A percentile compares a stretch with the other conserved stretches of the same genome.
phyloP scores from a whole-genome alignment of 2,797 vertebrate species.

The Gymnopithys bicolor region DNA sequence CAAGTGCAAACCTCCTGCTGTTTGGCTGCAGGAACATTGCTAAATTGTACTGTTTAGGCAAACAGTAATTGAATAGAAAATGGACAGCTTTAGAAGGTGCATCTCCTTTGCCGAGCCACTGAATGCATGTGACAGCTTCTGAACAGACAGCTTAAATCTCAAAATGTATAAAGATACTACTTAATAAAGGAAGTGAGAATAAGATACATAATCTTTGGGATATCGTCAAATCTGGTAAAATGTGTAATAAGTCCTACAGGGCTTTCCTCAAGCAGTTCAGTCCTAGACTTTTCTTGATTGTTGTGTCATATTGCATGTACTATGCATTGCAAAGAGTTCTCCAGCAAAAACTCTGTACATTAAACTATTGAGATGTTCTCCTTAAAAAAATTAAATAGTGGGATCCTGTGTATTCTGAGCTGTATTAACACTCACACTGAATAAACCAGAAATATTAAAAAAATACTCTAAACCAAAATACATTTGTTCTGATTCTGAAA shows the following conservation, averaged over 20 bases:
- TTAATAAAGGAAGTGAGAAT: neutral
- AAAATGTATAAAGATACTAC: neutral
- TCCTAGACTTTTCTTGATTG: neutral
- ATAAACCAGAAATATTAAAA: neutral
- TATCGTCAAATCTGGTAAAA: neutral
- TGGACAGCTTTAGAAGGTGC: neutral
- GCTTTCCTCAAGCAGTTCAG: neutral
- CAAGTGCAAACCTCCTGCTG: neutral
- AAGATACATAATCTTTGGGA: neutral
- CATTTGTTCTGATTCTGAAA: neutral
- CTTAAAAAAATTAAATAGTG: neutral
- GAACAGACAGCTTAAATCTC: neutral
- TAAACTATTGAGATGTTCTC: neutral
- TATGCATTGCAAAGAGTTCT: neutral
- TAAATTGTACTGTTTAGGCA: neutral
- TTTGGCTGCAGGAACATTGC: neutral
- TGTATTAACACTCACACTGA: neutral
- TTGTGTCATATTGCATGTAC: neutral
- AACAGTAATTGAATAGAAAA: neutral
- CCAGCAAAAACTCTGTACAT: neutral
- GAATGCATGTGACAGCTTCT: neutral
- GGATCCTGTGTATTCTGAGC: neutral
- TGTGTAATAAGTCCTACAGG: neutral
- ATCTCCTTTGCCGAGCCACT: neutral
- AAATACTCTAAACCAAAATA: neutral